Conservation (phyloP, 2,797 vertebrate genomes). For the Chelidonichthys spinosus region DNA sequence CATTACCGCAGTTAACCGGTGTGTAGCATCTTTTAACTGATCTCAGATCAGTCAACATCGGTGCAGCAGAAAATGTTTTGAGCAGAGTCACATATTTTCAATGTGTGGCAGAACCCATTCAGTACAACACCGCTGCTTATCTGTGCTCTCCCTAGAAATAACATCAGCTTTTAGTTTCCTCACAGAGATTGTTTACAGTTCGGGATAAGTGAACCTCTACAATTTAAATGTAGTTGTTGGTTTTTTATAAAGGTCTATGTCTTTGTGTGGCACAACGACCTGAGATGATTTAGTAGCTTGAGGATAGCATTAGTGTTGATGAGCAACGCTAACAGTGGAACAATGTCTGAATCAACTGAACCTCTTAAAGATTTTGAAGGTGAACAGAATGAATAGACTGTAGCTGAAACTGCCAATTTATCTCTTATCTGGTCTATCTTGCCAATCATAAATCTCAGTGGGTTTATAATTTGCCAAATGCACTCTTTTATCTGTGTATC, state of each 20-base stretch:
- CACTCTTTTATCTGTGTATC: slow-evolving; percentile 16
- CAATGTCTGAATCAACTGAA: neutral
- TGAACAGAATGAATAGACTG: neutral
- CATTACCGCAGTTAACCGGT: neutral
- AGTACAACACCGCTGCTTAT: neutral
- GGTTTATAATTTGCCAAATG: slow-evolving; percentile 52
- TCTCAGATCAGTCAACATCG: neutral
- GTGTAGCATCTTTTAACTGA: neutral
- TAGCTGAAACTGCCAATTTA: slow-evolving; percentile 18
- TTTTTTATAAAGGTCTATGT: neutral
- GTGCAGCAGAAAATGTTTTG: neutral
- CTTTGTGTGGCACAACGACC: neutral
- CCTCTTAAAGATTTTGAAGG: neutral
- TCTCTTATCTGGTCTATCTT: neutral
- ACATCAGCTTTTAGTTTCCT: neutral
- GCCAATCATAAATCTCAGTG: neutral
- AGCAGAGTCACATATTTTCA: neutral
- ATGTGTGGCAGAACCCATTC: neutral
- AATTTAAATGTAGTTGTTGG: neutral
- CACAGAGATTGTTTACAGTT: neutral
- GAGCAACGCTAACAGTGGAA: neutral
- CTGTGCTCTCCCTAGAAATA: neutral
- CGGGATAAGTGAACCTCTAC: neutral
- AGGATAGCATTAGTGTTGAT: neutral
- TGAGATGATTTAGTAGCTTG: neutral